Conservation (phyloP, 2,888 invertebrate genomes). For the Hermaeophaga mercurialis region DNA sequence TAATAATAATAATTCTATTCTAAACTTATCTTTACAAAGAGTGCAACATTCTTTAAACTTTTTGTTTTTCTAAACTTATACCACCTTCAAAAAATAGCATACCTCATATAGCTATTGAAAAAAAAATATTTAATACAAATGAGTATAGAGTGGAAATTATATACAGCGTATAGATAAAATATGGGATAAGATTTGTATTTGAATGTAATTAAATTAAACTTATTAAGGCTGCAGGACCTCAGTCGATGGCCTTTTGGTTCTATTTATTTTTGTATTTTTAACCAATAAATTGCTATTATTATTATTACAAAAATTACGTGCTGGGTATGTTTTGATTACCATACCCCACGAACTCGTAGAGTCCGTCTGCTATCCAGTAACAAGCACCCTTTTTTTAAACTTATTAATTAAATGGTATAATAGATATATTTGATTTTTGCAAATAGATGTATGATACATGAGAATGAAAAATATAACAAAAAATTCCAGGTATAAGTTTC, state of each 20-base stretch:
- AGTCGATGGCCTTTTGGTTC: too few species aligned
- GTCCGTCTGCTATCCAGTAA: conserved; percentile 72
- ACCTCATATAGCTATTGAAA: conserved; percentile 43
- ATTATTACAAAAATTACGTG: conserved; percentile 78
- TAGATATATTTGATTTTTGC: too few species aligned
- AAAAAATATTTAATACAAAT: conserved; percentile 37
- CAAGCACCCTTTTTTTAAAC: conserved; percentile 78
- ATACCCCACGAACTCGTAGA: conserved; percentile 70
- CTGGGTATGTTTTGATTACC: conserved; percentile 86
- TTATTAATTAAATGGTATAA: too few species aligned
- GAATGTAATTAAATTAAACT: too few species aligned
- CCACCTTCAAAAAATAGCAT: conserved; percentile 43
- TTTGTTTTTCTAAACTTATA: conserved; percentile 37
- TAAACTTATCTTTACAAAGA: conserved; percentile 52
- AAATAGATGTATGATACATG: too few species aligned
- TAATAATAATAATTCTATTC: conserved; percentile 46
- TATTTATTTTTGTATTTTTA: too few species aligned
- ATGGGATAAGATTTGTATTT: neutral
- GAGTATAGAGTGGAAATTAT: conserved; percentile 14
- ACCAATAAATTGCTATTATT: too few species aligned
- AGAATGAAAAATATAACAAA: too few species aligned
- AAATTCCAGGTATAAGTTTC: too few species aligned
- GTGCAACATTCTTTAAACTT: conserved; percentile 50
- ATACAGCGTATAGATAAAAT: conserved; percentile 4
- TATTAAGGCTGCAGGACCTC: too few species aligned